phyloP scores from a whole-genome alignment of 2,797 vertebrate genomes.

The Antrozous pallidus region DNA sequence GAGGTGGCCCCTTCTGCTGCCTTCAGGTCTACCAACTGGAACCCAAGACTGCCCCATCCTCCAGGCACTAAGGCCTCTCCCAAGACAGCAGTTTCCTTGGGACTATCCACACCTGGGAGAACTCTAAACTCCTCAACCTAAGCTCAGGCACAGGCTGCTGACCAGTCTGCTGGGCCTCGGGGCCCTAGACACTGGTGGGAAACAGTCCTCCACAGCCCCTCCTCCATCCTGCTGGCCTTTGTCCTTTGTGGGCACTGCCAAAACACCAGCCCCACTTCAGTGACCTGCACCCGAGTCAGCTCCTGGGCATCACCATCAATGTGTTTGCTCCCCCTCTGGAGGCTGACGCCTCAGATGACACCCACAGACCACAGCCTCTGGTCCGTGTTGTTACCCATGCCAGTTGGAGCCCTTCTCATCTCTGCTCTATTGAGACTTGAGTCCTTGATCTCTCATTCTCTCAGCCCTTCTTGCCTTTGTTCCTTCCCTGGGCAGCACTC shows the following conservation, averaged over 20 bases:
- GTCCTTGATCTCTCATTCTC: not conserved
- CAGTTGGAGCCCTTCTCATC: not conserved
- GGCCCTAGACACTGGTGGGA: not conserved
- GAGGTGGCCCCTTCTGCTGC: not conserved
- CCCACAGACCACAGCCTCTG: not conserved
- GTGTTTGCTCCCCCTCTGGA: not conserved
- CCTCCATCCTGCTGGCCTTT: not conserved
- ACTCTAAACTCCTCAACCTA: fast-evolving
- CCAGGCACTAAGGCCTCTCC: not conserved
- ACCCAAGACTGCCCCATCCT: no score
- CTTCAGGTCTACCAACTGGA: not conserved
- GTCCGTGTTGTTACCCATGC: fast-evolving
- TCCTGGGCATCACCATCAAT: fast-evolving
- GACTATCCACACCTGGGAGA: not conserved
- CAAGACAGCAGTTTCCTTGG: not conserved
- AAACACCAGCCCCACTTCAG: not conserved
- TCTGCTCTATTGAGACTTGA: not conserved
- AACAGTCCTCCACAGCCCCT: not conserved
- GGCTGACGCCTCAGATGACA: fast-evolving
- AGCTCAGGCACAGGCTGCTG: not conserved
- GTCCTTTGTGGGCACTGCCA: not conserved
- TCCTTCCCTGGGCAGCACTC: not conserved
- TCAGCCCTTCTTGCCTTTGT: not conserved
- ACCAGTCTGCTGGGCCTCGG: not conserved
- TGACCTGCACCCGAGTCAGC: not conserved